Evolutionary conservation across 2,113 vertebrate species (phyloP), one percentile per base, ranked within the genome.

Genomic region (Cololabis saira): DNA sequence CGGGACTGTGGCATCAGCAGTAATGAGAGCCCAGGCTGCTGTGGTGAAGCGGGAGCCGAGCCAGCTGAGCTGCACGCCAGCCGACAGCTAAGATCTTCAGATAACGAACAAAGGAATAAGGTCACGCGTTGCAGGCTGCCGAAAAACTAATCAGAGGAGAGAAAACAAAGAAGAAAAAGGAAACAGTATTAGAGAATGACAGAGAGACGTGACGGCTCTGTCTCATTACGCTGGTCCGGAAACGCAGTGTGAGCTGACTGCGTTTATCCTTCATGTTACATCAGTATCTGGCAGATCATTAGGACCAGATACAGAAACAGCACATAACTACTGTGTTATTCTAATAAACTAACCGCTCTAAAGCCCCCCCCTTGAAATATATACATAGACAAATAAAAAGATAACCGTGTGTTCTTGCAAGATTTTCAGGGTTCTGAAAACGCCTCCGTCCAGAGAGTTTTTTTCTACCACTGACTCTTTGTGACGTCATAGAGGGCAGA

Each of bases 161-260:
- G 47, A 44, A 68, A 61, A 65, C 33, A 45, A 77, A 74, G 59
- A 74, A 67, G n/a, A 21, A 64, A 68, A 24, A n/a, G 45, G 19
- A 51, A 59, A 65, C 54, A 44, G 12, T 50, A 45, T 17, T 71
- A 73, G 5, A 27, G 5, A 81, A 59, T 19, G 62, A 81, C 70
- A 61, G 58, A 43, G 19, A 60, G 44, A 43, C 30, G 47, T 83
- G 78, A 71, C 76, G 80, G 51, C 45, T 61, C 54, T 73, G 17
- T 70, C 70, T 84, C 72, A 89, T 86, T 86, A 81, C 59, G 33
- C 49, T 47, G 53, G 61, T 51, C 64, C 8, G 22, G 49, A 44
- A 58, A 71, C 45, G 52, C n/a, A 50, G 15, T 41, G 40, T 49
- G 19, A 74, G 58, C 27, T 76, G 78, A 68, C 75, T 66, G 64